Base-by-base conservation (phyloP, 2,888 invertebrate species). In the Marasmarcha lunaedactyla region DNA sequence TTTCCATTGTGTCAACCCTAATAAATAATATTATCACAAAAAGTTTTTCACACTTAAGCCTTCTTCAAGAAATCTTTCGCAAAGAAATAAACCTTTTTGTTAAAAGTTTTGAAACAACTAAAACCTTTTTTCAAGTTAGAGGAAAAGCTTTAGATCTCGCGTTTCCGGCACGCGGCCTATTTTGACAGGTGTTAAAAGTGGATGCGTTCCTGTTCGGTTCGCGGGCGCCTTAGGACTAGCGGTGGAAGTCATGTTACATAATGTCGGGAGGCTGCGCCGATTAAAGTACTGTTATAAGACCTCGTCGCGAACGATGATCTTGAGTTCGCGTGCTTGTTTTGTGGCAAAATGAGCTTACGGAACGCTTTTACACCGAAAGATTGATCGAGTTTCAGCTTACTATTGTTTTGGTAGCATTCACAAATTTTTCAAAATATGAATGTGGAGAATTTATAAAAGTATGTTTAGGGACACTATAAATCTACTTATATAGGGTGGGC, bases 281-380 rank as follows among this genome's bases (percentile, higher is more conserved):
- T 71, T 60, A 64, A 63, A 71, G 70, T 84, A 84, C 84, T 72
- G 84, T 84, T 84, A 84, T 55, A 63, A 78, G 79, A 72, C 78
- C 81, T 76, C 78, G 71, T 58, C 39, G 55, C 61, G 71, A 67
- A 54, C 81, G 83, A 83, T 83, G 84, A 83, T 83, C 79, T 79
- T 72, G 55, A 55, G 64, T 60, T 68, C 56, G 65, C 66, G 62
- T 71, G 73, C 67, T 69, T 66, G 71, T 74, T 73, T 72, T 76
- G 78, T 66, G 63, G 76, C 72, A 52, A 78, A 79, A 74, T 79
- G 66, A 72, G 71, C 67, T 77, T 76, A 70, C 68, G 64, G 58
- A 20, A 50, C 48, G 56, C 52, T 47, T 54, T 65, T 51, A 73
- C 68, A 74, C 64, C 59, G 70, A 49, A 49, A n/a, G n/a, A n/a